Conservation (phyloP, 2,113 vertebrate species). For the Crotalus viridis region DNA sequence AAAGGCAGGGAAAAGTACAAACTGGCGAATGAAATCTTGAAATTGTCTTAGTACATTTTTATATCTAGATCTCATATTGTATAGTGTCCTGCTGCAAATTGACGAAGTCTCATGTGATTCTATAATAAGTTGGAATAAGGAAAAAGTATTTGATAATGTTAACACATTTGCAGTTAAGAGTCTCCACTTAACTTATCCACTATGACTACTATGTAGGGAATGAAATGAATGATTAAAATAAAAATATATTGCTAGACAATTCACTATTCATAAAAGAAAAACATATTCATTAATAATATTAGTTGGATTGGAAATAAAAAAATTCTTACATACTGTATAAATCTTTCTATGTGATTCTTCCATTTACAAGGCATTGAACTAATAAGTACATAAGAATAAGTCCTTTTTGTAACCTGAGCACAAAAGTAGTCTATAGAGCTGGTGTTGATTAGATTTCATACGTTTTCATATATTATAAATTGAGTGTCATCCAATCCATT, state of each 20-base stretch:
- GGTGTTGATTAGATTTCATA: not conserved
- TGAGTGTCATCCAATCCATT: slow-evolving; percentile 21
- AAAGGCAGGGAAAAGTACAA: not conserved
- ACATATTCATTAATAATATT: not conserved
- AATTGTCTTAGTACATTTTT: not conserved
- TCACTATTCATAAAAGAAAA: not conserved
- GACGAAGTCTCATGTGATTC: not conserved
- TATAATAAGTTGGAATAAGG: not conserved
- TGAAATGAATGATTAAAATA: not conserved
- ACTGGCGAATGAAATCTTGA: slow-evolving; percentile 31
- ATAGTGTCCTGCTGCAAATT: not conserved
- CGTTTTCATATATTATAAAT: slow-evolving; percentile 35
- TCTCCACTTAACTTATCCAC: slow-evolving; percentile 29
- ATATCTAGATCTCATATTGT: not conserved
- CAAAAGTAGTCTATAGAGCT: not conserved
- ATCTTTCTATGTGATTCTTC: not conserved
- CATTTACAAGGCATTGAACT: slow-evolving; percentile 29
- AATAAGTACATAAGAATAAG: slow-evolving; percentile 33
- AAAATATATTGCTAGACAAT: slow-evolving; percentile 5
- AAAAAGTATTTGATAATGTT: slow-evolving; percentile 5
- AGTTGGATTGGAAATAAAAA: not conserved
- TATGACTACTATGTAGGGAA: not conserved
- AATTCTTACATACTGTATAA: not conserved
- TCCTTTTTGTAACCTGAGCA: slow-evolving; percentile 33
- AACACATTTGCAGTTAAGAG: not conserved